Base-by-base conservation (phyloP, 2,113 vertebrate species). In the Aegithalos caudatus region DNA sequence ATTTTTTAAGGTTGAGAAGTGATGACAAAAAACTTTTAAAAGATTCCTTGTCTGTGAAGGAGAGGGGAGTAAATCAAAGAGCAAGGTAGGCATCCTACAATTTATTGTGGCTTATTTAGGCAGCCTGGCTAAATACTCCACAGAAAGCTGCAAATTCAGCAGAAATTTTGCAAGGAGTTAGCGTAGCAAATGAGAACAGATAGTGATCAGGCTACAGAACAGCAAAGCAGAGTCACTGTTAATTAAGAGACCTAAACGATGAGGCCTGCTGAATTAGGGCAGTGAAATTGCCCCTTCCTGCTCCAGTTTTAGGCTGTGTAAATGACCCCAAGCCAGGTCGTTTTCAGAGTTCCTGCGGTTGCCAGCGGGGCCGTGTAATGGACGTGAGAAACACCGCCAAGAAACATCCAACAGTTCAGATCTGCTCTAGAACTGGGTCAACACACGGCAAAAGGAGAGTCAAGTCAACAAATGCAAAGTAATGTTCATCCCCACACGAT, bases 381-480 rank as follows among this genome's bases (percentile, higher is more conserved):
- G 92, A 81, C 10, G 2, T 27, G 82, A 94, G 89, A 91, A 94
- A 91, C 57, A 25, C n/a, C 58, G 29, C 93, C 94, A 95, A 97
- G 93, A 93, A 95, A 72, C 42, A 93, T 20, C 87, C 86, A 86
- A 50, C 72, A 25, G 81, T 86, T 97, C 77, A 96, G 87, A 88
- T 65, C 96, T 79, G 57, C 78, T 96, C 81, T 54, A 94, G 95
- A 97, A 97, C 24, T 96, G 93, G 96, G 97, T 96, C 97, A 95
- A 82, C 95, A 92, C 71, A 94, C 35, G 56, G 93, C 88, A 95
- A 82, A 94, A 77, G 93, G 96, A 95, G 96, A 96, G 95, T 96
- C 85, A 97, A 97, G 95, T 90, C 94, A 96, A 94, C 96, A 96
- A 97, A 97, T 92, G 93, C 94, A 96, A 97, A 97, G 94, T 95